Base-by-base conservation (phyloP, 2,113 vertebrate species). In the Cyprinodon variegatus region DNA sequence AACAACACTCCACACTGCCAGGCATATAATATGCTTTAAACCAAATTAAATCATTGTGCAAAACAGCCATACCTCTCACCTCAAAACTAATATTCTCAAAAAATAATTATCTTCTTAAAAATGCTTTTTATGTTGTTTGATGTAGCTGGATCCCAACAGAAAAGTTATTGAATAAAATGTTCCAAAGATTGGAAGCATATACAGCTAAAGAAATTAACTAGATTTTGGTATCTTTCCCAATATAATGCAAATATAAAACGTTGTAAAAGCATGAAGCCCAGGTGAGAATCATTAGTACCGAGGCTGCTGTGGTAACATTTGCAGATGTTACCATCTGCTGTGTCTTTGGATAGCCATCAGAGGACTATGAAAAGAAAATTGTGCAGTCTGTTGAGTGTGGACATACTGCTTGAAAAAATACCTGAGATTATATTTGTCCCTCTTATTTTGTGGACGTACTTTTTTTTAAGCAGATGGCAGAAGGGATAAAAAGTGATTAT, bases 251-350 rank as follows among this genome's bases (percentile, higher is more conserved):
- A 37, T 11, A 6, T 50, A n/a, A 48, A 78, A 39, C n/a, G 4
- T 22, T 9, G 41, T 79, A 37, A 70, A 68, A 72, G 36, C 5
- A 68, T 2, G 29, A 41, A 77, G 43, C 70, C 59, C 38, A 63
- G 22, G 53, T 83, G 50, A 82, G 68, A 78, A 87, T 46, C 39
- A 84, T 41, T 43, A 76, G 8, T 70, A 61, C 61, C 76, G 84
- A 76, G 83, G 73, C 78, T 78, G 71, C 65, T 46, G 70, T 83
- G 61, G 78, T 69, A 81, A 82, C 82, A 73, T 82, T 78, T 87
- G 85, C 88, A 88, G 80, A 71, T 86, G 84, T 84, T 83, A 60
- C 87, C 85, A 88, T 89, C 87, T 86, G 87, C 73, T 83, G 69
- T 70, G 73, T 61, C 74, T 87, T 50, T 57, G 20, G 50, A 20